phyloP scores from a whole-genome alignment of 2,797 vertebrate species.

The Darevskia nairensis region DNA sequence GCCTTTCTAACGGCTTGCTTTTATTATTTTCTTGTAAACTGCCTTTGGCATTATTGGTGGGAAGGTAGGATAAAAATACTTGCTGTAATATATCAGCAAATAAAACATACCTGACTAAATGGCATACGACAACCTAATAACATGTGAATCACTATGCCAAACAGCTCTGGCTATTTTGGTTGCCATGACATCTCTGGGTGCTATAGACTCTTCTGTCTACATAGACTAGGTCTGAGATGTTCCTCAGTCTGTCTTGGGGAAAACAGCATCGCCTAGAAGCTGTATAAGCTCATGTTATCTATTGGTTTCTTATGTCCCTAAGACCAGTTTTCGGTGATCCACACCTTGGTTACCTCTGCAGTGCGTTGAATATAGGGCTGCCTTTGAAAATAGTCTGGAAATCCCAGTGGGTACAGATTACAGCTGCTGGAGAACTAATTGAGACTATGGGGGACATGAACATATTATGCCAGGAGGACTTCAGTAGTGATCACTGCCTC shows the following conservation, averaged over 20 bases:
- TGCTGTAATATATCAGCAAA: background rate
- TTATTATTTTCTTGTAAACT: background rate
- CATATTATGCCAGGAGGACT: background rate
- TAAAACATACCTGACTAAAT: background rate
- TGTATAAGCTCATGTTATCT: background rate
- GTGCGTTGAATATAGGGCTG: background rate
- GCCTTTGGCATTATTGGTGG: background rate
- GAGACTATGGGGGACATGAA: background rate
- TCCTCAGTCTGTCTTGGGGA: background rate
- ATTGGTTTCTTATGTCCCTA: background rate
- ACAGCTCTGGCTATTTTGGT: background rate
- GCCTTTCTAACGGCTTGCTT: background rate
- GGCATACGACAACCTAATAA: background rate
- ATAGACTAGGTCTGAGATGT: background rate
- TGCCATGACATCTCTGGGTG: background rate
- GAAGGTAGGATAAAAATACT: background rate
- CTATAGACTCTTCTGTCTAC: background rate
- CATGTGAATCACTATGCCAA: background rate
- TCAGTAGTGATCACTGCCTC: background rate
- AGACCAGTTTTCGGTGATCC: background rate
- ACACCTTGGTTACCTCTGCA: background rate
- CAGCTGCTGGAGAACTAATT: background rate
- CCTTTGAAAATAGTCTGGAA: background rate
- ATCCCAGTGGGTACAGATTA: background rate
- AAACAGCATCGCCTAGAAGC: background rate